These are phyloP conservation scores for Dasyornis broadbenti DNA, from an alignment of 2,113 vertebrate genomes.

Conservation along the genomic window DNA sequence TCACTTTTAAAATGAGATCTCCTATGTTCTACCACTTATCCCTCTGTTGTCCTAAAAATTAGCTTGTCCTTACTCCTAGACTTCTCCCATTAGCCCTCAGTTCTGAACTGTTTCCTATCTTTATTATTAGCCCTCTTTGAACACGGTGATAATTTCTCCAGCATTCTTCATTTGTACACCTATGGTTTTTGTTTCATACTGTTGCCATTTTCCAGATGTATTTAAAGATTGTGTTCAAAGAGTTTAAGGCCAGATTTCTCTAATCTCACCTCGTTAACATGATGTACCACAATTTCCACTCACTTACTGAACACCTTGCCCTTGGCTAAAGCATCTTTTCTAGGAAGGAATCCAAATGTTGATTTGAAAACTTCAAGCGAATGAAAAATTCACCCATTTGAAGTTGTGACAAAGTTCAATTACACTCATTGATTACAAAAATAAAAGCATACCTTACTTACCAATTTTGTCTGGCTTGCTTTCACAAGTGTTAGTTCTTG, in stretches of 20 bases:
- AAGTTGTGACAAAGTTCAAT: not conserved
- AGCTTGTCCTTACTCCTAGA: not conserved
- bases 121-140: not conserved
- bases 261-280: not conserved
- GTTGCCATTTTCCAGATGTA: not conserved
- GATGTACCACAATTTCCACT: not conserved
- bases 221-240: not conserved
- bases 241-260: not conserved
- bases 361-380: conserved; percentile 5
- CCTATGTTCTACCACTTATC: not conserved
- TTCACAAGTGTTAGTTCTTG: not conserved
- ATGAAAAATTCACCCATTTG: not conserved
- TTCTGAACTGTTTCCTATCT: not conserved
- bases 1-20: not conserved
- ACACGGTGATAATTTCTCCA: not conserved
- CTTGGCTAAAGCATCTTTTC: conserved; percentile 14
- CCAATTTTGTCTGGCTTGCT: not conserved
- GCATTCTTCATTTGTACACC: not conserved
- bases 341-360: conserved; percentile 17
- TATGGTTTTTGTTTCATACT: not conserved
- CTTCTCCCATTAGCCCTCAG: not conserved
- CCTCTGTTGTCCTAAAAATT: not conserved
- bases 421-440: not conserved
- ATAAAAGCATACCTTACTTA: not conserved
- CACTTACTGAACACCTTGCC: not conserved